phyloP scores from a whole-genome alignment of 2,797 vertebrate species.

The Amblyopsis hoosieri region DNA sequence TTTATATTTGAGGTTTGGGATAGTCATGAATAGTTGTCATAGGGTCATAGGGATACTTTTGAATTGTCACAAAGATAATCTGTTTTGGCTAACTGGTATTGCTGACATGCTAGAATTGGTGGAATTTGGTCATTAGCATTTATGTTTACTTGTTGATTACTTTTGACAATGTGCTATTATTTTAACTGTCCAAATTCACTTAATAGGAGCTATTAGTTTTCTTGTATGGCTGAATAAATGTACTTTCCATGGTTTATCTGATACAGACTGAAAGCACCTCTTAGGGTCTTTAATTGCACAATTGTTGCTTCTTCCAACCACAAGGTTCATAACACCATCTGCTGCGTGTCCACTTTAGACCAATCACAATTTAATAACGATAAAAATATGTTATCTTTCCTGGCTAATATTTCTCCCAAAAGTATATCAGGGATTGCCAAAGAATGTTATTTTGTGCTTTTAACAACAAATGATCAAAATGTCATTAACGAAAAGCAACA shows the following conservation, averaged over 20 bases:
- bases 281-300: conserved; percentile 74
- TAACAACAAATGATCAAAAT: background rate
- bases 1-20: conserved; percentile 6
- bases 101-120: conserved; percentile 27
- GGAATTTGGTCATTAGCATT: conserved; percentile 31
- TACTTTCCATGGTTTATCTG: conserved; percentile 16
- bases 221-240: conserved; percentile 29
- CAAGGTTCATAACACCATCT: conserved; percentile 70
- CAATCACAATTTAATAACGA: conserved; percentile 64
- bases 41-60: background rate
- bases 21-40: background rate
- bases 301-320: conserved; percentile 63
- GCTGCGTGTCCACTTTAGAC: conserved; percentile 59
- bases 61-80: conserved; percentile 9
- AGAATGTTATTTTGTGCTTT: conserved; percentile 1
- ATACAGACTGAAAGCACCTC: conserved; percentile 47
- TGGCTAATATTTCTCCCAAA: conserved; percentile 55
- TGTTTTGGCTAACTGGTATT: background rate
- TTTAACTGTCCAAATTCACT: conserved; percentile 16
- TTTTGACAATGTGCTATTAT: conserved; percentile 19
- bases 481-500: too few relatives aligned
- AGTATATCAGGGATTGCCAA: too few relatives aligned
- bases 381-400: conserved; percentile 55
- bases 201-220: conserved; percentile 27
- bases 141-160: conserved; percentile 12